Percentiles rank a stretch among this genome's conserved stretches.
phyloP scores from a whole-genome alignment of 1,140 invertebrate species.

The Magallana ariakensis region DNA sequence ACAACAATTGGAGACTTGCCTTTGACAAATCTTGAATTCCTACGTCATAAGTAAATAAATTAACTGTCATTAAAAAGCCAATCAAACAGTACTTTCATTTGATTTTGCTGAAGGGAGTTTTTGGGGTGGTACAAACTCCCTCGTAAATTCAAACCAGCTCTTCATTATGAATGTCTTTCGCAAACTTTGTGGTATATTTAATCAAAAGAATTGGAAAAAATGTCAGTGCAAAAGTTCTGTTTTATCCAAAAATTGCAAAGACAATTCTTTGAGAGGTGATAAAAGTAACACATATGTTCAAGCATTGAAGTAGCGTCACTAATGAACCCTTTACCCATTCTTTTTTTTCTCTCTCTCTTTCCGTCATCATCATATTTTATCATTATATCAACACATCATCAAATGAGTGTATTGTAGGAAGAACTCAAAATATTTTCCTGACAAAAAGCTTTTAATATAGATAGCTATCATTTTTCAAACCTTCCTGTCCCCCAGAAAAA shows the following conservation, averaged over 20 bases:
- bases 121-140: neutral
- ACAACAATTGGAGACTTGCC: neutral
- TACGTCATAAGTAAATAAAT: slow-evolving; percentile 22
- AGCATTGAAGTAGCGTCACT: neutral
- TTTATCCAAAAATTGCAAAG: slow-evolving; percentile 31
- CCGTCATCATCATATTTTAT: slow-evolving; percentile 10
- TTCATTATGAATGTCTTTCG: slow-evolving; percentile 15
- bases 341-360: neutral
- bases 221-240: slow-evolving; percentile 33
- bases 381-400: slow-evolving; percentile 28
- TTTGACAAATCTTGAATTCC: slow-evolving; percentile 37
- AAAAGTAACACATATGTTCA: slow-evolving; percentile 22
- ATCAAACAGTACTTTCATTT: slow-evolving; percentile 10
- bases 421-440: slow-evolving; percentile 26
- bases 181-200: slow-evolving; percentile 14
- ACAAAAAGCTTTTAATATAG: slow-evolving; percentile 33
- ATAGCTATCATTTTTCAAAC: slow-evolving; percentile 21
- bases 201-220: slow-evolving; percentile 39
- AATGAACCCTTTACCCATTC: neutral
- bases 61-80: slow-evolving; percentile 3
- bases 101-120: slow-evolving; percentile 23
- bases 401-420: slow-evolving; percentile 10
- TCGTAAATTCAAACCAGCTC: slow-evolving; percentile 22
- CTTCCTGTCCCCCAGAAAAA: neutral
- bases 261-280: slow-evolving; percentile 17